Conservation (phyloP, 2,888 invertebrate species). For the Oxystoma pomonae region DNA sequence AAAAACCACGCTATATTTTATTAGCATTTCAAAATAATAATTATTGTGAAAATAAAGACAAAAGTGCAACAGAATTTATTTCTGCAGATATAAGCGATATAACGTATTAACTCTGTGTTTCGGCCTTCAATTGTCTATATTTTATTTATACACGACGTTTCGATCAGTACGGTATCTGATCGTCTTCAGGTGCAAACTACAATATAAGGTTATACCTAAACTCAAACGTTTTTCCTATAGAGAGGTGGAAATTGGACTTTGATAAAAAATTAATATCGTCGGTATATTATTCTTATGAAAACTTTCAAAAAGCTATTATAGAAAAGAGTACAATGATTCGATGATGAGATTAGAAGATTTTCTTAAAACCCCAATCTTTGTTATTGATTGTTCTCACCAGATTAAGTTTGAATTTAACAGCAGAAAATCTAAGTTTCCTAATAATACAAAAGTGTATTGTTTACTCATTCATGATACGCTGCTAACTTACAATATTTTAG, state of each 20-base stretch:
- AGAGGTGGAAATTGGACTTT: conserved; percentile 4
- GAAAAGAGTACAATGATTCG: too few species aligned
- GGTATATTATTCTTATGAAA: neutral
- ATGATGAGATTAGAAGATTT: neutral
- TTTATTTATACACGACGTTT: too few species aligned
- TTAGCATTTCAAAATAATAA: neutral
- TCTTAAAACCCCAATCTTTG: conserved; percentile 12
- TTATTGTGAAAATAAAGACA: neutral
- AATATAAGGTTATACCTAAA: too few species aligned
- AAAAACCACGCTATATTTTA: neutral
- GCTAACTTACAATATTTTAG: too few species aligned
- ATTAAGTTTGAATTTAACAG: too few species aligned
- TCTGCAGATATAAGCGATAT: neutral
- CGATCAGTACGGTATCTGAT: too few species aligned
- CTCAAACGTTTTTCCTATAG: neutral
- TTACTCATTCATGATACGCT: too few species aligned
- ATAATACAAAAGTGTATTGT: too few species aligned
- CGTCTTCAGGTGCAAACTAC: too few species aligned
- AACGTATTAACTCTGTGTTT: too few species aligned
- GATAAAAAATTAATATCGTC: neutral
- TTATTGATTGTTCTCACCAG: conserved; percentile 32
- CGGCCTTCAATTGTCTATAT: too few species aligned
- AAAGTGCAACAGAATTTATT: neutral
- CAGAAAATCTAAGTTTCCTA: too few species aligned
- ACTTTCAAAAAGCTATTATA: conserved; percentile 2